These are phyloP conservation scores for Porphyrio hochstetteri DNA, from an alignment of 2,113 vertebrate genomes.

Conservation along the genomic window DNA sequence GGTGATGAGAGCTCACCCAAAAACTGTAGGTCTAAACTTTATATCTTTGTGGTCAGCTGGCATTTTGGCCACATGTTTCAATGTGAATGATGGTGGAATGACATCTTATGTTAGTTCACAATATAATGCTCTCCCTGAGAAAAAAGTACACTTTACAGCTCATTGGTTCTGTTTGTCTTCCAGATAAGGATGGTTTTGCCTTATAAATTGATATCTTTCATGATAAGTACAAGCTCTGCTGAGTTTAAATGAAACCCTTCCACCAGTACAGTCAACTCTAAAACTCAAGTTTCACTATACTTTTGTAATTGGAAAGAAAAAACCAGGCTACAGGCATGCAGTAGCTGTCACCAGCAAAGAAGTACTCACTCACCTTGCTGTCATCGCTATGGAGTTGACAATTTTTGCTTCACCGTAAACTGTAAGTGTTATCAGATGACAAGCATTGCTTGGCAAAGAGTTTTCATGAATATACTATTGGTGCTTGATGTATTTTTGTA, in stretches of 20 bases:
- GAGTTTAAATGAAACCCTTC: not conserved
- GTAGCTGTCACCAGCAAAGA: not conserved
- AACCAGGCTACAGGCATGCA: not conserved
- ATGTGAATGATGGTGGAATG: not conserved
- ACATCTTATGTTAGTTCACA: not conserved
- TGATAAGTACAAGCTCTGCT: not conserved
- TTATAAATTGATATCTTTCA: not conserved
- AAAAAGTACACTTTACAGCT: not conserved
- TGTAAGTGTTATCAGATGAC: not conserved
- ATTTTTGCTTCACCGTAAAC: not conserved
- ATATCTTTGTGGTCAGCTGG: not conserved
- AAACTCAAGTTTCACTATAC: not conserved
- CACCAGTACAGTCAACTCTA: not conserved
- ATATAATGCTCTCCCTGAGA: not conserved
- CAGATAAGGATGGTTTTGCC: not conserved
- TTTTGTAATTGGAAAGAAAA: not conserved
- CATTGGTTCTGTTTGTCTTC: not conserved
- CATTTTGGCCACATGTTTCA: rapidly evolving
- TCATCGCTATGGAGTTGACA: not conserved
- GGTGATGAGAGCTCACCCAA: not conserved
- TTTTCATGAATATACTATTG: not conserved
- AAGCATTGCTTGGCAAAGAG: not conserved
- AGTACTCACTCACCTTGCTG: not conserved
- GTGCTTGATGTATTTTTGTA: not conserved
- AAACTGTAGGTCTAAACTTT: not conserved